These are phyloP conservation scores for Sminthurinus aureus DNA, from an alignment of 2,888 invertebrate genomes.

Conservation along the genomic window DNA sequence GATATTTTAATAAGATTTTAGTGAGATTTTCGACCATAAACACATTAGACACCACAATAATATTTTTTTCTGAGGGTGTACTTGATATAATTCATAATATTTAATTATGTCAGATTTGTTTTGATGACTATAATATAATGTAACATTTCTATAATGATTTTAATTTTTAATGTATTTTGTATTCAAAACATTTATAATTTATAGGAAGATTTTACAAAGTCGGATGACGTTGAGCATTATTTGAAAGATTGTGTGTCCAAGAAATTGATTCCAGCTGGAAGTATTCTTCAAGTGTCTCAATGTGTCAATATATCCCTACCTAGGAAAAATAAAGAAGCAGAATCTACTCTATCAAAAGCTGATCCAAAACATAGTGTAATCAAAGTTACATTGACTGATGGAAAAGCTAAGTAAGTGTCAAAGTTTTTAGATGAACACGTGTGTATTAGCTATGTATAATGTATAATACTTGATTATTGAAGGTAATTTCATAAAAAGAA, in stretches of 20 bases:
- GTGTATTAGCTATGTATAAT: background rate
- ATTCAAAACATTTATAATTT: no score
- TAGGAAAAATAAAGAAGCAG: constrained; percentile 50
- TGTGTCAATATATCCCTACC: constrained; percentile 53
- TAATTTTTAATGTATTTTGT: background rate
- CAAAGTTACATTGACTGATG: constrained; percentile 56
- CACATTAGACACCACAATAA: no score
- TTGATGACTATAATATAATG: background rate
- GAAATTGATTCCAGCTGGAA: constrained; percentile 48
- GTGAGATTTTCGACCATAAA: no score
- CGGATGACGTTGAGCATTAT: constrained; percentile 44
- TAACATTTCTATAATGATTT: background rate
- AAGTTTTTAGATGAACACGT: constrained; percentile 18
- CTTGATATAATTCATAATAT: no score
- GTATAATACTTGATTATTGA: background rate
- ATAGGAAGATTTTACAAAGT: constrained; percentile 51
- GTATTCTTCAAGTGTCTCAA: constrained; percentile 51
- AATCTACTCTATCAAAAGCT: constrained; percentile 25
- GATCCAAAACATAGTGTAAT: constrained; percentile 50
- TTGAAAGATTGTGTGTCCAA: constrained; percentile 48
- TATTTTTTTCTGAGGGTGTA: no score
- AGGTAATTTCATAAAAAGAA: background rate
- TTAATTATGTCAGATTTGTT: no score
- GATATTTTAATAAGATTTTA: no score
- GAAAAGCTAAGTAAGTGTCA: constrained; percentile 24